Evolutionary conservation across 2,113 vertebrate species (phyloP).

Genomic region (Pseudopodoces humilis): DNA sequence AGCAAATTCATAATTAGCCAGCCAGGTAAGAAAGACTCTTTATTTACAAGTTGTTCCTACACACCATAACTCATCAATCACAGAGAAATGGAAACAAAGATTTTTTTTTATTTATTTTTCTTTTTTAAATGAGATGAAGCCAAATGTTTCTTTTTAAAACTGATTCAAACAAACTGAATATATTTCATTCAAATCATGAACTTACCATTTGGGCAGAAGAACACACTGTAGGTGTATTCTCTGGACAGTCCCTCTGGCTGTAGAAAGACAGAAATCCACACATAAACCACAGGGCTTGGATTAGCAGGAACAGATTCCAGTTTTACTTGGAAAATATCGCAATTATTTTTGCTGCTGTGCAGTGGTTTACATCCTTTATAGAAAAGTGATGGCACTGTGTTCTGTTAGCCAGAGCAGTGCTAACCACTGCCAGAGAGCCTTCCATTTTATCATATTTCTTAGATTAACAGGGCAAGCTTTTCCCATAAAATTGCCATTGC

Average conservation of each 20-base stretch:
- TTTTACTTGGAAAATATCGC: background rate
- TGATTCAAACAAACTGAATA: background rate
- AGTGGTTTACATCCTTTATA: background rate
- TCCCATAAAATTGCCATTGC: background rate
- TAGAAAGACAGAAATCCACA: slow-evolving; percentile 28
- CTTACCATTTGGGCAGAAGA: slow-evolving; percentile 94
- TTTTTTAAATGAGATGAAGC: background rate
- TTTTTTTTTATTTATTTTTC: background rate
- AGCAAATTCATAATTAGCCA: slow-evolving; percentile 56
- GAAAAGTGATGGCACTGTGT: background rate
- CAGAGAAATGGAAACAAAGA: background rate
- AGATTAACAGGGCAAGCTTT: background rate
- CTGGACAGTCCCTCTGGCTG: slow-evolving; percentile 89
- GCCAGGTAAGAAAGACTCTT: slow-evolving; percentile 22
- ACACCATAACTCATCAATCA: slow-evolving; percentile 30
- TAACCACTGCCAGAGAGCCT: background rate
- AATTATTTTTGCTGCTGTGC: background rate
- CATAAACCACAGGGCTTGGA: background rate
- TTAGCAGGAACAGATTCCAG: background rate
- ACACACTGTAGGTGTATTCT: slow-evolving; percentile 92
- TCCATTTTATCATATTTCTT: background rate
- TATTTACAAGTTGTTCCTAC: slow-evolving; percentile 5
- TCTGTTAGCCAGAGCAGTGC: background rate
- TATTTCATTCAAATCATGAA: background rate
- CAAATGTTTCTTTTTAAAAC: background rate